A percentile compares a stretch with the other conserved stretches of the same genome.
Conservation (phyloP, 2,888 invertebrate species). For the Tiliacea aurago region DNA sequence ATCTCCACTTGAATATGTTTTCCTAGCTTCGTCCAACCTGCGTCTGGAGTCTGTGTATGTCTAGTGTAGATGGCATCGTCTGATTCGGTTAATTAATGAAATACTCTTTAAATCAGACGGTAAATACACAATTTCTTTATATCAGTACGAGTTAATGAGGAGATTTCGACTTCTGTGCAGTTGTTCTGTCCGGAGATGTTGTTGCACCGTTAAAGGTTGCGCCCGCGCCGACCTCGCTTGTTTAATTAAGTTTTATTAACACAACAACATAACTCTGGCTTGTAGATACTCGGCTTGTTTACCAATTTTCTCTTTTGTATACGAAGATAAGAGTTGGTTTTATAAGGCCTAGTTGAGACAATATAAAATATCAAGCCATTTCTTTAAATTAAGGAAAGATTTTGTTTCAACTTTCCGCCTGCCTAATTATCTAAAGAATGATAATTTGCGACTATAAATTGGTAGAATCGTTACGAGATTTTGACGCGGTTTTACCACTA, state of each 20-base stretch:
- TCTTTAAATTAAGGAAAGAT: background rate
- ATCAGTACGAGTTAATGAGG: conserved; percentile 31
- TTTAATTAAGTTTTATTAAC: conserved; percentile 69
- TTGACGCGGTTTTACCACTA: background rate
- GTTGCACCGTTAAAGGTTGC: conserved; percentile 66
- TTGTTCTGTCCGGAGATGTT: conserved; percentile 55
- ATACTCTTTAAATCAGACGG: conserved; percentile 3
- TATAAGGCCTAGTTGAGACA: background rate
- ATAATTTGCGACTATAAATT: background rate
- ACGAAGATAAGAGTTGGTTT: conserved; percentile 16
- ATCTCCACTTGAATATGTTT: background rate
- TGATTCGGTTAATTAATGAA: conserved; percentile 13
- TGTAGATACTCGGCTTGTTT: conserved; percentile 57
- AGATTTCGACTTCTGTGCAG: conserved; percentile 54
- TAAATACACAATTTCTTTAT: conserved; percentile 11
- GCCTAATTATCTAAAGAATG: no score
- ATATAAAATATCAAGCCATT: background rate
- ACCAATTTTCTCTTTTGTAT: conserved; percentile 60
- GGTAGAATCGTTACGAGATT: background rate
- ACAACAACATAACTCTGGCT: conserved; percentile 63
- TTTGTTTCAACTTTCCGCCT: no score
- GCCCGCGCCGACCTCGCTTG: conserved; percentile 61
- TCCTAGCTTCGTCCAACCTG: no score
- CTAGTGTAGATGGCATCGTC: background rate
- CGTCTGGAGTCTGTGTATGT: background rate